Evolutionary conservation across 2,888 invertebrate species (phyloP), one percentile per base, ranked within the genome.

Genomic region (Eristalinus sepulchralis): DNA sequence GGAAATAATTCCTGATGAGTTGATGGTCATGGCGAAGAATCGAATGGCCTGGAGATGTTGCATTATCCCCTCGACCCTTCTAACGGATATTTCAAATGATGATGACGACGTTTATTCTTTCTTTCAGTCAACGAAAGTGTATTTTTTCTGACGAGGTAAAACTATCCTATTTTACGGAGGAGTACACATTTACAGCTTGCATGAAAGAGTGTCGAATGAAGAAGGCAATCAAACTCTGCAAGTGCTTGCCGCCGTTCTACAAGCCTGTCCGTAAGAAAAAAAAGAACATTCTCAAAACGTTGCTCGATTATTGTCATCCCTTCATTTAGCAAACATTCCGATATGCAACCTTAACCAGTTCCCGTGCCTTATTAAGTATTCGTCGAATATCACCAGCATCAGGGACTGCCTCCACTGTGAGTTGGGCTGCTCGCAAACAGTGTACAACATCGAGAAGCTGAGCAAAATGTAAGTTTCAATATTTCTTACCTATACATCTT

Each of bases 151-250:
- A 96, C 89, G 97, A 97, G 91, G 93, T 95, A 20, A 93, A 93
- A 76, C 90, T 96, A 82, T 93, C 94, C 70, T 92, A 90, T 47
- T 93, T 92, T 67, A 94, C 94, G 0, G 94, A 94, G 0, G 91
- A 92, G 2, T 96, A 96, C 89, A 95, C 96, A 0, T 96, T 95
- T 89, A 94, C 95, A 0, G 95, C 95, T 1, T 96, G 96, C 90
- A 96, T 96, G 93, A 93, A 95, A 66, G 95, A 96, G 90, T 96
- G 96, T 88, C 94, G 96, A 53, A 95, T 96, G 95, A 94, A 94
- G 80, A 94, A 94, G 64, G 93, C 95, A 66, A 93, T 94, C 53
- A 93, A 94, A 59, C 93, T 94, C 22, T 96, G 96, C 90, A 94
- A 94, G 89, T 96, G 96, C 89, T 94, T 96, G 73, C 96, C 96